Conservation (phyloP, 2,797 vertebrate species). For the Rhincodon typus region DNA sequence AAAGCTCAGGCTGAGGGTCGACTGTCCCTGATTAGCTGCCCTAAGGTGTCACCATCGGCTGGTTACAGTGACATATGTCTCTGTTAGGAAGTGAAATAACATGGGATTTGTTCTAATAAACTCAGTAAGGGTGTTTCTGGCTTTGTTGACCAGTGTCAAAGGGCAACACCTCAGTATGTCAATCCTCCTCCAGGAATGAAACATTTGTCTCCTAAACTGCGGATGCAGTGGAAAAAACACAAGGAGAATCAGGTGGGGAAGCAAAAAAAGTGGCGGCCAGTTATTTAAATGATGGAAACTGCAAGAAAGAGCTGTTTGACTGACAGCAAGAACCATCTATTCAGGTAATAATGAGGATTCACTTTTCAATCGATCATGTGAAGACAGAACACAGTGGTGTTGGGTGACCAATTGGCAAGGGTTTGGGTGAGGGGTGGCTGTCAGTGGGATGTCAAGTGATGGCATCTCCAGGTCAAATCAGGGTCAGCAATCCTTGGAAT, state of each 20-base stretch:
- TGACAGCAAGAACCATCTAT: background rate
- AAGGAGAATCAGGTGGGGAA: background rate
- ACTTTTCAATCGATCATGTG: background rate
- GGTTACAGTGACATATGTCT: background rate
- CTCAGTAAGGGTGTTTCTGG: background rate
- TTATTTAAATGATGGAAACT: background rate
- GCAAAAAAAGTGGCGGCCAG: background rate
- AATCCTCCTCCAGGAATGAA: background rate
- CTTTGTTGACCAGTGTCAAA: background rate
- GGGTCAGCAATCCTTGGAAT: background rate
- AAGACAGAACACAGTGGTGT: background rate
- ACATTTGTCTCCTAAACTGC: background rate
- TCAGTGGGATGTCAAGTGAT: background rate
- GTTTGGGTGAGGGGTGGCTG: background rate
- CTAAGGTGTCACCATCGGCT: constrained; percentile 1
- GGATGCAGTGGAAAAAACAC: background rate
- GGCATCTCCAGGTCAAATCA: background rate
- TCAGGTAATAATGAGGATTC: background rate
- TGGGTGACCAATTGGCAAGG: background rate
- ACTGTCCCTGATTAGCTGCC: background rate
- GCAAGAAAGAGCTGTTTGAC: background rate
- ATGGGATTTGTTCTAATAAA: background rate
- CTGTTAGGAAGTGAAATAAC: background rate
- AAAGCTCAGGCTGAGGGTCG: background rate
- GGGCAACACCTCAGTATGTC: background rate